phyloP scores from a whole-genome alignment of 2,113 vertebrate genomes.

The Mobula birostris region DNA sequence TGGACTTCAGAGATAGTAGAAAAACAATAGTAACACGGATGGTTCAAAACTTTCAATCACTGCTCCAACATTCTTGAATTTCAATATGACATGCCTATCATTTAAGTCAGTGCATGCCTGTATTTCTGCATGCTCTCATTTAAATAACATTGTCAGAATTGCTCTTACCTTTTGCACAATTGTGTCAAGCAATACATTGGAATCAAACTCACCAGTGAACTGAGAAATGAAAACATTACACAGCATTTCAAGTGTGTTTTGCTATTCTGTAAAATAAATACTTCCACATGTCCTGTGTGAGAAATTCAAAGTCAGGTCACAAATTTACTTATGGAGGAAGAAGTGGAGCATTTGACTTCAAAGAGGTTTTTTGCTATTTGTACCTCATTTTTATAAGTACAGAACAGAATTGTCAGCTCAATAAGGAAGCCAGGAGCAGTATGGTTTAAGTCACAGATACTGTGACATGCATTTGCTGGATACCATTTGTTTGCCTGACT shows the following conservation, averaged over 20 bases:
- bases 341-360: background rate
- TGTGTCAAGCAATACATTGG: background rate
- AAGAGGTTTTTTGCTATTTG: slow-evolving; percentile 9
- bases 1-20: background rate
- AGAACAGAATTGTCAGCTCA: background rate
- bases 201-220: background rate
- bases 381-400: background rate
- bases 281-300: background rate
- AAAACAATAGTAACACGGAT: background rate
- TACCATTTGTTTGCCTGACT: background rate
- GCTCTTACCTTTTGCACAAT: too few relatives aligned
- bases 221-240: background rate
- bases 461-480: background rate
- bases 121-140: too few relatives aligned
- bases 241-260: background rate
- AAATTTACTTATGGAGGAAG: background rate
- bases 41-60: background rate
- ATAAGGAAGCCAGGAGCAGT: background rate
- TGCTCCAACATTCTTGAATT: background rate
- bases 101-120: background rate
- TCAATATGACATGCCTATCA: too few relatives aligned
- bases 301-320: background rate
- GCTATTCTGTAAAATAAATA: background rate
- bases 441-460: background rate
- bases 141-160: background rate